These are phyloP conservation scores for Camelus dromedarius DNA, from an alignment of 2,113 vertebrate genomes.

Conservation along the genomic window DNA sequence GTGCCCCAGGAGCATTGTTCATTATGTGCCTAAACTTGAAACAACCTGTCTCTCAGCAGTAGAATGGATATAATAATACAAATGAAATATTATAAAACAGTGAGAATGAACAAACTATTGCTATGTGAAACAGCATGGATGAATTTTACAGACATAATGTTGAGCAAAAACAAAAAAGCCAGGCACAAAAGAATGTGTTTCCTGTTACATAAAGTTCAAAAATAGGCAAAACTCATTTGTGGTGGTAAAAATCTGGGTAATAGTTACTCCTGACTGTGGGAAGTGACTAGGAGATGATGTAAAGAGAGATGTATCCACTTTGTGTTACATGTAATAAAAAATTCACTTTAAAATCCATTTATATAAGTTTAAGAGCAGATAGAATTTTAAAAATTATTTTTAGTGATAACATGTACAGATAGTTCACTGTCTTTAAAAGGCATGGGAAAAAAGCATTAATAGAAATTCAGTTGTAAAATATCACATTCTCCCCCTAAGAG, in stretches of 20 bases:
- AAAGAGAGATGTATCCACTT: neutral
- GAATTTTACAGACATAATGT: slow-evolving; percentile 15
- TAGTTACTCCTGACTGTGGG: neutral
- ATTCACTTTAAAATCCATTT: slow-evolving; percentile 1
- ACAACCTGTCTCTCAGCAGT: neutral
- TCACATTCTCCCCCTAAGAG: too few species aligned
- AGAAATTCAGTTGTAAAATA: too few species aligned
- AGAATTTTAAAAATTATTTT: slow-evolving; percentile 7
- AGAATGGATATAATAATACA: neutral
- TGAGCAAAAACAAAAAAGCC: neutral
- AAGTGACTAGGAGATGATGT: neutral
- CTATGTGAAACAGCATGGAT: neutral
- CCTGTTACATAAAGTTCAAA: slow-evolving; percentile 14
- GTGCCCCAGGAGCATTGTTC: slow-evolving; percentile 7
- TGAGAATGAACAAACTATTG: slow-evolving; percentile 16
- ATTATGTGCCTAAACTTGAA: neutral
- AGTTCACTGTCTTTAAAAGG: neutral
- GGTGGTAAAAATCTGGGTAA: slow-evolving; percentile 2
- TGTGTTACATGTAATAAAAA: slow-evolving; percentile 25
- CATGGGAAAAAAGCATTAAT: too few species aligned
- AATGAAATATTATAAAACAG: slow-evolving; percentile 27
- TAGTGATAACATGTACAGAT: neutral
- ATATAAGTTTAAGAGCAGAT: neutral
- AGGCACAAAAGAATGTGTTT: slow-evolving; percentile 10
- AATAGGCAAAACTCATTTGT: slow-evolving; percentile 35